These are phyloP conservation scores for Butorides virescens DNA, from an alignment of 2,113 vertebrate species.

Conservation along the genomic window DNA sequence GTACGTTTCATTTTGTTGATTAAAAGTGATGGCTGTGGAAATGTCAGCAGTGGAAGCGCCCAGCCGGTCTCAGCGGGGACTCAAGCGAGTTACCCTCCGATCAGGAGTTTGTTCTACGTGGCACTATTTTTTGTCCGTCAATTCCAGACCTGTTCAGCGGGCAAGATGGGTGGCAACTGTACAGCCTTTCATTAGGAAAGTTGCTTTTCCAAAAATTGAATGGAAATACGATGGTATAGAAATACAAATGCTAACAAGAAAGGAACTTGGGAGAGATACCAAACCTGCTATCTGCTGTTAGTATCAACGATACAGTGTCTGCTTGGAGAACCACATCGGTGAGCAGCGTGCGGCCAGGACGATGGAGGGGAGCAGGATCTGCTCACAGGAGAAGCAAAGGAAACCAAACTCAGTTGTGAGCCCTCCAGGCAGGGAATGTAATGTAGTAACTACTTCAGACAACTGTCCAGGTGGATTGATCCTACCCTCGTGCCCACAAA, in stretches of 20 bases:
- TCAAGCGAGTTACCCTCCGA: neutral
- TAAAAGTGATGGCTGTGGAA: neutral
- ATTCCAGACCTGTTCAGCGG: neutral
- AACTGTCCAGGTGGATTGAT: accelerated
- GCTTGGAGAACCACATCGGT: accelerated
- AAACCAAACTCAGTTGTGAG: neutral
- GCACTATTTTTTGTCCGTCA: neutral
- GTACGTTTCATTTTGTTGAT: neutral
- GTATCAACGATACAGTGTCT: neutral
- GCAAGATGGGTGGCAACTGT: neutral
- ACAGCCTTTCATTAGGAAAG: neutral
- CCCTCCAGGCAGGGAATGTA: neutral
- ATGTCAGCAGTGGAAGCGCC: neutral
- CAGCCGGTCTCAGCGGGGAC: neutral
- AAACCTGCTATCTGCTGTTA: neutral
- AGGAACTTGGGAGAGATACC: neutral
- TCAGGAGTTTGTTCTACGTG: neutral
- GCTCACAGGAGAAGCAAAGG: neutral
- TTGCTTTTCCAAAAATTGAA: neutral
- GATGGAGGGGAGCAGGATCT: too few species aligned
- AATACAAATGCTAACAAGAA: neutral
- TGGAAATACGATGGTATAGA: neutral
- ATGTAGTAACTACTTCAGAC: neutral
- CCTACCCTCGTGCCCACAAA: neutral
- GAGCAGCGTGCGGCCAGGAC: accelerated